Base-by-base conservation (phyloP, 1,140 invertebrate species). In the Xylocopa sonorina region DNA sequence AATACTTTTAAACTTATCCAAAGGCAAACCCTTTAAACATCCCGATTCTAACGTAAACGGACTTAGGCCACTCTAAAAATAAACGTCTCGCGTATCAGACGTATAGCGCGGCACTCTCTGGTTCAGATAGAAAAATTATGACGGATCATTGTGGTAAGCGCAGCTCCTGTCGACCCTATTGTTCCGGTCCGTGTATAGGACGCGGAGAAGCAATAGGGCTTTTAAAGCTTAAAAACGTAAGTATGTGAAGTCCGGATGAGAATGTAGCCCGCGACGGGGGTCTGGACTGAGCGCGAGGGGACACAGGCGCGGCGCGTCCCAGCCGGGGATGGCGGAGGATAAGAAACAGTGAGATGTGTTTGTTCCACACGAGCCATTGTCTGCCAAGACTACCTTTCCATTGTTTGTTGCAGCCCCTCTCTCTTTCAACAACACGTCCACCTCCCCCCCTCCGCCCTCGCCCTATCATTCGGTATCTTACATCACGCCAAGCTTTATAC, bases 301-400 rank as follows among this genome's bases (percentile, higher is more conserved):
- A 66, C 60, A 62, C 9, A 9, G 53, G 16, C 12, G 12, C 0
- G 41, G 34, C 24, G 48, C 7, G n/a, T n/a, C n/a, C n/a, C n/a
- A 2, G 27, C 32, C 0, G 21, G 24, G 43, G 41, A 29, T 24
- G 16, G 58, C 68, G 34, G 7, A 58, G 62, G 55, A 53, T 78
- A 85, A 86, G 85, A 86, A 86, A 83, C 77, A 57, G 67, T 41
- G 90, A 91, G 90, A 91, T 90, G 91, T 89, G 89, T 93, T 91
- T 92, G 90, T 92, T 92, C 90, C 91, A 91, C 88, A 90, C 91
- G 88, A 91, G 90, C 88, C 86, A 92, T 92, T 92, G 90, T 92
- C 89, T 86, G 82, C 86, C 79, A 87, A 87, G 90, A 89, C 88
- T 88, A 87, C 89, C 86, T 91, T 91, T 87, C 87, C 68, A 92